phyloP scores from a whole-genome alignment of 2,113 vertebrate genomes.

The Diadophis punctatus region DNA sequence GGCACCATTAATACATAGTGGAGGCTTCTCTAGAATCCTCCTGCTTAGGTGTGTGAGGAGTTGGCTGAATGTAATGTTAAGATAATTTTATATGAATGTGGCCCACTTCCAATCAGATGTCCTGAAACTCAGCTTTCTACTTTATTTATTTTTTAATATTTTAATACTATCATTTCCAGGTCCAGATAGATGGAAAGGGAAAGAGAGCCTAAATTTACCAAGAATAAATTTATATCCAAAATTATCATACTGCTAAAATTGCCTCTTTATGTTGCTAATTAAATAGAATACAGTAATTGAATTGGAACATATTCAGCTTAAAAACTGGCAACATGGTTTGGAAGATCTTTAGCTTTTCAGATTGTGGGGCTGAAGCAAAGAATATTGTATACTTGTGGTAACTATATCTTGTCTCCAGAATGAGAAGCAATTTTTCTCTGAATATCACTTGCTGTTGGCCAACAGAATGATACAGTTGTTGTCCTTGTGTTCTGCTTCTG shows the following conservation, averaged over 20 bases:
- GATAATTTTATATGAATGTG: neutral
- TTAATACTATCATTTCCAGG: neutral
- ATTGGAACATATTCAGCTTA: neutral
- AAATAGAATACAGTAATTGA: neutral
- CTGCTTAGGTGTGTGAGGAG: neutral
- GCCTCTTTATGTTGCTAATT: neutral
- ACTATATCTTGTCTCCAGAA: neutral
- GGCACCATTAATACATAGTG: neutral
- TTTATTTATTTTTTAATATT: neutral
- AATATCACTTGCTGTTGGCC: neutral
- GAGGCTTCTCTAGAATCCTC: neutral
- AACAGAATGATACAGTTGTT: too few relatives aligned
- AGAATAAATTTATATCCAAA: neutral
- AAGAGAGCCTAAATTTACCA: neutral
- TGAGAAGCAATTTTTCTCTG: neutral
- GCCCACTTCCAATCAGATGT: too few relatives aligned
- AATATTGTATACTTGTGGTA: neutral
- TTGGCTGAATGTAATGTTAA: neutral
- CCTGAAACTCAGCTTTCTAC: neutral
- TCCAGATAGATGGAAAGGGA: neutral
- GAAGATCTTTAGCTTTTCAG: neutral
- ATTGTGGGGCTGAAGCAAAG: neutral
- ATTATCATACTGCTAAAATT: neutral
- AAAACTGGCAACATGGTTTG: neutral
- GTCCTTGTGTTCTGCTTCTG: neutral